Base-by-base conservation (phyloP, 2,888 invertebrate species). In the Morpho achilles region DNA sequence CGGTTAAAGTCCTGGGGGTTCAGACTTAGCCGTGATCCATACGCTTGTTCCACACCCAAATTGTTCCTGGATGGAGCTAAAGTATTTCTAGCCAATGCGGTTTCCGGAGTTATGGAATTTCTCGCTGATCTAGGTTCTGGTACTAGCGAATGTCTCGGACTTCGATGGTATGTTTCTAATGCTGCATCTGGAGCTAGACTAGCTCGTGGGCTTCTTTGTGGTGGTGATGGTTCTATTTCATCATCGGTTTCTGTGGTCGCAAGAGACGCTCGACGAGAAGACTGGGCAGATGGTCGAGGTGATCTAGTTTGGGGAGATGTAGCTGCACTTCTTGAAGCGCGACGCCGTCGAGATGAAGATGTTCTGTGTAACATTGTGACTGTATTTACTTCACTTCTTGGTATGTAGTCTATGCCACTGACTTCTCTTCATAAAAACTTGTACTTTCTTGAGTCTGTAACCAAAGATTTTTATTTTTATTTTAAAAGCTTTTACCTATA, bases 311-410 rank as follows among this genome's bases (percentile, higher is more conserved):
- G 93, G 1, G 93, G 93, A 1, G 93, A 93, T 6, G 93, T 93
- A 44, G 93, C 93, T 10, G 93, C 93, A 69, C 93, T 93, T 60
- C 94, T 88, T 8, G 94, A 93, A 59, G 94, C 93, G 56, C 94
- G 91, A 16, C 94, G 92, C 64, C 94, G 91, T 56, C 94, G 90
- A 59, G 93, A 92, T 44, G 95, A 95, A 41, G 94, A 92, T 5
- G 86, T 86, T 72, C 94, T 91, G 70, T 93, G 93, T 68, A 95
- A 79, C 94, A 95, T 95, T 64, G 67, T 82, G 63, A 50, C 57
- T 3, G 43, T 32, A 32, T 32, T 32, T 32, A 32, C 5, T 32
- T 32, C 32, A 32, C 9, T 9, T 23, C 23, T 39, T 9, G 22
- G 32, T 32, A 32, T 43, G 10, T 44, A 45, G 44, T 7, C 7